Base-by-base conservation (phyloP, 2,888 invertebrate genomes). In the Amphipyra tragopoginis region DNA sequence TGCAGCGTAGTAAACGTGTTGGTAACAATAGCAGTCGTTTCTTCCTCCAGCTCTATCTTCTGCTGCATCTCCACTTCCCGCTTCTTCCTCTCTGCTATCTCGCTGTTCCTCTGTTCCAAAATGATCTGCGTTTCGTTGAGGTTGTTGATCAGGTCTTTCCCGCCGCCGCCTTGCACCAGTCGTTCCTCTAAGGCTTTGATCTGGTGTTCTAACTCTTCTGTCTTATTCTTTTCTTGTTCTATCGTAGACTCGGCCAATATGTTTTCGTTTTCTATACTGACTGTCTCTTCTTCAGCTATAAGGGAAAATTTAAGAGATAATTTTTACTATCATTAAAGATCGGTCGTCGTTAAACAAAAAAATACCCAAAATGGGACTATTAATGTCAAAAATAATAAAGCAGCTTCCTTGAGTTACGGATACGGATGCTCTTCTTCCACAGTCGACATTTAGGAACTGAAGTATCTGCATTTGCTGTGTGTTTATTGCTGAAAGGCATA, bases 121-220 rank as follows among this genome's bases (percentile, higher is more conserved):
- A 98, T 97, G 73, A 97, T 95, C 89, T 99, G 98, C 81, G 98
- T 98, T 88, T 99, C 98, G 86, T 98, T 98, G 14, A 99, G 98
- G 83, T 99, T 98, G 89, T 99, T 99, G 40, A 99, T 96, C 57
- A 99, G 97, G 89, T 99, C 98, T 87, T 98, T 98, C 10, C 89
- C 90, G 9, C 88, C 92, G 0, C 98, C 98, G 53, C 99, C 99
- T 78, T 97, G 97, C 49, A 99, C 97, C 87, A 99, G 96, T 83
- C 99, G 98, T 82, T 98, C 98, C 90, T 99, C 99, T 84, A 99
- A 96, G 63, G 97, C 97, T 60, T 96, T 96, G 74, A 99, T 96
- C 88, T 98, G 97, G 36, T 96, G 95, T 21, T 97, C 96, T 62
- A 99, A 90, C 80, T 97, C 97, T 70, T 97, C 97, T 15, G 96